A percentile compares a stretch with the other conserved stretches of the same genome.
Evolutionary conservation across 64 coral and sea anemone species (phyloP).

Genomic region (Astreopora myriophthalma): DNA sequence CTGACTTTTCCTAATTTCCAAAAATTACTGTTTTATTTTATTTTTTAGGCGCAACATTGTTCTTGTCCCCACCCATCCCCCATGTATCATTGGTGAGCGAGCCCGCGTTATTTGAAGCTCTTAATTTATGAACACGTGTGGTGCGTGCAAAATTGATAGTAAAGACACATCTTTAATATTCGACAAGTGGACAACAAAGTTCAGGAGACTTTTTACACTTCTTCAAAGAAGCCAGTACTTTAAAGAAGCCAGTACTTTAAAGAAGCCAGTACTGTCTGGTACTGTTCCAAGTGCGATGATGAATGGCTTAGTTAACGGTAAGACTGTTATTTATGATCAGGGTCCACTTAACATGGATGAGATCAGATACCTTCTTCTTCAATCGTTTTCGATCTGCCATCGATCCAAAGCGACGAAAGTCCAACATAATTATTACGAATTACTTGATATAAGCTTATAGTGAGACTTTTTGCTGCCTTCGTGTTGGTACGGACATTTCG

Average conservation of each 20-base stretch:
- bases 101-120: slow-evolving; percentile 5
- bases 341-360: too few species aligned
- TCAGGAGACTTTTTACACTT: too few species aligned
- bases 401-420: too few species aligned
- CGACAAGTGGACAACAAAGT: too few species aligned
- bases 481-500: too few species aligned
- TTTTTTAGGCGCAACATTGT: neutral
- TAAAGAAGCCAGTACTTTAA: neutral
- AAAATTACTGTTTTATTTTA: neutral
- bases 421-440: too few species aligned
- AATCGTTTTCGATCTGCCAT: too few species aligned
- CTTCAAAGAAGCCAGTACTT: too few species aligned
- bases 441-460: too few species aligned
- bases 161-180: neutral
- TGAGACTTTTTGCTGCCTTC: too few species aligned
- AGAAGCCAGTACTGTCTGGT: neutral
- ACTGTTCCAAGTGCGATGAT: neutral
- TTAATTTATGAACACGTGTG: neutral
- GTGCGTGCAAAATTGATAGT: neutral
- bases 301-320: slow-evolving; percentile 44
- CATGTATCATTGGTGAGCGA: neutral
- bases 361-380: too few species aligned
- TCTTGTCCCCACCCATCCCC: neutral
- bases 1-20: neutral
- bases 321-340: neutral